A percentile compares a stretch with the other conserved stretches of the same genome.
phyloP scores from a whole-genome alignment of 2,113 vertebrate species.

The Psammodynastes pulverulentus region DNA sequence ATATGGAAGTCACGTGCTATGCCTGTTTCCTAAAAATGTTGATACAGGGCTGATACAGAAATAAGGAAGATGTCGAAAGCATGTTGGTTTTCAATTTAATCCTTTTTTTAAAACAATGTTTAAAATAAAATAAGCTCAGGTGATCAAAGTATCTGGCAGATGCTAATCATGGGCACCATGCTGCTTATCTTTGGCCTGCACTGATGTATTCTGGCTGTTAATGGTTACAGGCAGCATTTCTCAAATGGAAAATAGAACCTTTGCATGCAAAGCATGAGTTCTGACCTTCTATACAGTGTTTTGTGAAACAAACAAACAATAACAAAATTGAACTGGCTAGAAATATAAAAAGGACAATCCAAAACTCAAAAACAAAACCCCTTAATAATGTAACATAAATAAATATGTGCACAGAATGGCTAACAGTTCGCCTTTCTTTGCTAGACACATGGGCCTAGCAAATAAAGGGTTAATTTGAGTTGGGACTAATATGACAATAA shows the following conservation, averaged over 20 bases:
- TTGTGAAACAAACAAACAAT: background rate
- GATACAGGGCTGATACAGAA: background rate
- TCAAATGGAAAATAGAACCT: background rate
- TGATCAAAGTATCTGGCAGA: background rate
- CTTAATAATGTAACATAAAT: background rate
- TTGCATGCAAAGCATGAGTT: background rate
- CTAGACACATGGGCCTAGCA: background rate
- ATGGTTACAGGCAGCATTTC: background rate
- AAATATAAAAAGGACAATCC: background rate
- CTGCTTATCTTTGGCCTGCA: background rate
- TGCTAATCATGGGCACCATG: background rate
- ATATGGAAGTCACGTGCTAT: background rate
- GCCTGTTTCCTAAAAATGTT: background rate
- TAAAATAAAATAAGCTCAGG: background rate
- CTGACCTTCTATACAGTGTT: background rate
- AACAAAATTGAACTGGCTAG: background rate
- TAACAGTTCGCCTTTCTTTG: background rate
- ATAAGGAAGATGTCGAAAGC: background rate
- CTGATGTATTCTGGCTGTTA: background rate
- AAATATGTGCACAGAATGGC: background rate
- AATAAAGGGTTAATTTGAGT: background rate
- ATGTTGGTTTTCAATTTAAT: background rate
- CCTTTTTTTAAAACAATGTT: background rate
- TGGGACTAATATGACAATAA: background rate
- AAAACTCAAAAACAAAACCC: background rate